A percentile compares a stretch with the other conserved stretches of the same genome.
Evolutionary conservation across 2,888 invertebrate species (phyloP).

Genomic region (Callinectes sapidus): DNA sequence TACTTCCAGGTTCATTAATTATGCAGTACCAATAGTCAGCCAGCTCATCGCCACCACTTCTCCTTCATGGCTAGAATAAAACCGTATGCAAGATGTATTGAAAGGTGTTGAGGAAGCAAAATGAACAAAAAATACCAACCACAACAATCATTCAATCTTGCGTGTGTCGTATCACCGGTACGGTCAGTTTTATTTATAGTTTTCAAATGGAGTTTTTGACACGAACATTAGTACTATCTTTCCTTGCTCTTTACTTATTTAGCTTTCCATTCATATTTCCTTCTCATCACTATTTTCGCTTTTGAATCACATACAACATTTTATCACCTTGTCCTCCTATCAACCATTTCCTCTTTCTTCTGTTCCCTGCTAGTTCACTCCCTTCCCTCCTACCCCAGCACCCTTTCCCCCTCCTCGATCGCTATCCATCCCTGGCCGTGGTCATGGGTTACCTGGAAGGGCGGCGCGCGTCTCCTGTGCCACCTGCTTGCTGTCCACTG

Average conservation of each 20-base stretch:
- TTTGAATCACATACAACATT: not conserved
- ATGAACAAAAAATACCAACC: not conserved
- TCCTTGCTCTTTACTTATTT: not conserved
- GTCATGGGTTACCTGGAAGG: constrained; percentile 8
- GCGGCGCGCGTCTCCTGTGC: constrained; percentile 9
- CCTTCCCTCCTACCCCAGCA: not conserved
- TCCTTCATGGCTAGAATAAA: not conserved
- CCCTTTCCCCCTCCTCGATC: not conserved
- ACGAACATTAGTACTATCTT: not conserved
- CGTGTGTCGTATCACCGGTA: not conserved
- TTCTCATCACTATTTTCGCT: not conserved
- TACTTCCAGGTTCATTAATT: not conserved
- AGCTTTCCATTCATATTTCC: not conserved
- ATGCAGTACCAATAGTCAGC: not conserved
- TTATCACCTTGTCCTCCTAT: not conserved
- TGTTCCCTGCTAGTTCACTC: not conserved
- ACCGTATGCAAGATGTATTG: not conserved
- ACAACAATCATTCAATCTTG: not conserved
- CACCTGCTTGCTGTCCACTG: constrained; percentile 9
- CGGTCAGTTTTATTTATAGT: not conserved
- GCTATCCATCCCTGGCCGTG: not conserved
- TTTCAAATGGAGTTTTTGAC: not conserved
- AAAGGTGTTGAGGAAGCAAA: not conserved
- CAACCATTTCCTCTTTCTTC: not conserved
- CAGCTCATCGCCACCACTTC: not conserved